These are phyloP conservation scores for Philaethria dido DNA, from an alignment of 2,888 invertebrate species.

Conservation along the genomic window DNA sequence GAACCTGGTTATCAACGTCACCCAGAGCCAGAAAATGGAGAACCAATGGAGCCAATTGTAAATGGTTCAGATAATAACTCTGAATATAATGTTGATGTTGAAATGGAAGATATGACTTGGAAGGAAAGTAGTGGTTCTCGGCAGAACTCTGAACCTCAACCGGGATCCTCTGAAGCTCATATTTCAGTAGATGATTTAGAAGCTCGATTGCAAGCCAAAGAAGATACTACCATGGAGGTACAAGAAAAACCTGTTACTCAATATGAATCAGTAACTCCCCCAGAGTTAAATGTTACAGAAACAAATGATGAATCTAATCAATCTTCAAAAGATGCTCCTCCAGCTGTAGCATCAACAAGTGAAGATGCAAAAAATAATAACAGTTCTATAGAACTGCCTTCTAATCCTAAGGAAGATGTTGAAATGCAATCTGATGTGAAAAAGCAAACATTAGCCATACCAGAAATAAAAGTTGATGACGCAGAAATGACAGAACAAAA, in stretches of 20 bases:
- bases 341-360: slow-evolving; percentile 47
- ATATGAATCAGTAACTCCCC: slow-evolving; percentile 67
- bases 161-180: slow-evolving; percentile 71
- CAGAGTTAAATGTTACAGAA: slow-evolving; percentile 58
- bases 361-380: slow-evolving; percentile 51
- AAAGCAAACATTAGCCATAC: slow-evolving; percentile 57
- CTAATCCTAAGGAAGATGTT: slow-evolving; percentile 55
- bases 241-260: slow-evolving; percentile 60
- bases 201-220: slow-evolving; percentile 75
- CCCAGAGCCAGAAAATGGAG: slow-evolving; percentile 87
- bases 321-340: slow-evolving; percentile 38
- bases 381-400: slow-evolving; percentile 37
- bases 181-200: slow-evolving; percentile 73
- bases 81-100: slow-evolving; percentile 81
- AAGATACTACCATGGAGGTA: slow-evolving; percentile 63
- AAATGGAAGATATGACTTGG: slow-evolving; percentile 82
- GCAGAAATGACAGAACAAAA: slow-evolving; percentile 74
- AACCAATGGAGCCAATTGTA: slow-evolving; percentile 83
- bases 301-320: slow-evolving; percentile 38
- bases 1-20: slow-evolving; percentile 86
- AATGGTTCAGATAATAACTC: slow-evolving; percentile 85
- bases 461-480: slow-evolving; percentile 76
- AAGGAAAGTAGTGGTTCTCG: slow-evolving; percentile 68
- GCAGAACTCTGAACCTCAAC: slow-evolving; percentile 66
- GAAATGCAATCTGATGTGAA: slow-evolving; percentile 59